Evolutionary conservation across 2,888 invertebrate genomes (phyloP).

Genomic region (Acronicta aceris): DNA sequence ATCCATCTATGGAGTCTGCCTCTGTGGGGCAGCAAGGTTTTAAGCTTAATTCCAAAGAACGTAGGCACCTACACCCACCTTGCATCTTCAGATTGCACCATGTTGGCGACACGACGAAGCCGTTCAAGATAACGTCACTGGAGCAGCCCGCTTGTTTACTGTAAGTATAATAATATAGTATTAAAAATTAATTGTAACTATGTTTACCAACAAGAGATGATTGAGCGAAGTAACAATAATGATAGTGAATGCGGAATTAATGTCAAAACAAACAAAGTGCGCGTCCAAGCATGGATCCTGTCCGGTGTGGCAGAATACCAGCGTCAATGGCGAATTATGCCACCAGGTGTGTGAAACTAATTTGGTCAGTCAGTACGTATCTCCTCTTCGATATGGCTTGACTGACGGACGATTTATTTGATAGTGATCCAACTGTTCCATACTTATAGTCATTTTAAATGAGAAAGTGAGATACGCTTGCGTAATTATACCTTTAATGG

Average conservation of each 20-base stretch:
- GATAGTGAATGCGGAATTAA: conserved; percentile 80
- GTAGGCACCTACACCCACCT: too few relatives aligned
- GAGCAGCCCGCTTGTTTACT: neutral
- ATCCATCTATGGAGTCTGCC: too few relatives aligned
- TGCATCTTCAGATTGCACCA: too few relatives aligned
- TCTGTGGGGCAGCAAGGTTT: too few relatives aligned
- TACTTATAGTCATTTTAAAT: conserved; percentile 59
- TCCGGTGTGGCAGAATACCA: conserved; percentile 71
- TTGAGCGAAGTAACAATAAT: conserved; percentile 66
- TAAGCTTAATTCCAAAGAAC: too few relatives aligned
- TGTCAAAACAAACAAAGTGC: conserved; percentile 76
- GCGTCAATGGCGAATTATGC: conserved; percentile 40
- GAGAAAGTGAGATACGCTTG: conserved; percentile 72
- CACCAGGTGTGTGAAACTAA: conserved; percentile 44
- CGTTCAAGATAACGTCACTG: neutral
- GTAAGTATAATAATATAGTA: conserved; percentile 9
- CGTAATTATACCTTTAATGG: conserved; percentile 72
- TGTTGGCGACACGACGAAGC: too few relatives aligned
- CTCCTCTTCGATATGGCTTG: conserved; percentile 40
- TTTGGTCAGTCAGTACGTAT: conserved; percentile 41
- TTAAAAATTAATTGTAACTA: conserved; percentile 31
- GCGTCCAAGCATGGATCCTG: conserved; percentile 84
- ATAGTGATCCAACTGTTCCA: conserved; percentile 64
- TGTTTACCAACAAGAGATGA: conserved; percentile 56
- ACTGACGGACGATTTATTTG: conserved; percentile 47